These are phyloP conservation scores for Lophura nycthemera DNA, from an alignment of 2,113 vertebrate species.

Conservation along the genomic window DNA sequence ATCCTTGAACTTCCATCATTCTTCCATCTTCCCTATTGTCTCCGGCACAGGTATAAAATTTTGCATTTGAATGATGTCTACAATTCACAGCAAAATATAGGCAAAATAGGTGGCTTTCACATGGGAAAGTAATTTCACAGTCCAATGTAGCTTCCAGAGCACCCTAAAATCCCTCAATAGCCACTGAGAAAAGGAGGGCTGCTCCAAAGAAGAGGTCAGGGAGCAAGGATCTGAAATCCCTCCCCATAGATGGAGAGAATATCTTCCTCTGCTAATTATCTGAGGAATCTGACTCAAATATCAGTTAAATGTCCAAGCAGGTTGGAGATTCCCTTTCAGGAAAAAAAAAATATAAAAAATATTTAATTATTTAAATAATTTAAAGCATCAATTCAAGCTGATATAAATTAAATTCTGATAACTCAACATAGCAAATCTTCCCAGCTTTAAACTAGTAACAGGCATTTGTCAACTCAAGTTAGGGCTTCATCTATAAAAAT, in stretches of 20 bases:
- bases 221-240: not conserved
- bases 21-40: not conserved
- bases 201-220: not conserved
- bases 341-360: not conserved
- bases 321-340: constrained; percentile 10
- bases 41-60: not conserved
- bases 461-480: not conserved
- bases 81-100: not conserved
- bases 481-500: not conserved
- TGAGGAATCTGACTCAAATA: not conserved
- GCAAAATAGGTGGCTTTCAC: not conserved
- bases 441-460: not conserved
- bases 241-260: not conserved
- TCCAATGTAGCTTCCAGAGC: not conserved
- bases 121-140: not conserved
- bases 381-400: not conserved
- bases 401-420: not conserved
- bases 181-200: not conserved
- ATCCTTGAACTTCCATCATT: not conserved
- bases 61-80: not conserved
- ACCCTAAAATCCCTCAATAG: not conserved
- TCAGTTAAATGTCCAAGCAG: not conserved
- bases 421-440: not conserved
- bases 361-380: not conserved
- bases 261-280: not conserved